A percentile compares a stretch with the other conserved stretches of the same genome.
Evolutionary conservation across 2,113 vertebrate species (phyloP).

Genomic region (Hydropotes inermis): DNA sequence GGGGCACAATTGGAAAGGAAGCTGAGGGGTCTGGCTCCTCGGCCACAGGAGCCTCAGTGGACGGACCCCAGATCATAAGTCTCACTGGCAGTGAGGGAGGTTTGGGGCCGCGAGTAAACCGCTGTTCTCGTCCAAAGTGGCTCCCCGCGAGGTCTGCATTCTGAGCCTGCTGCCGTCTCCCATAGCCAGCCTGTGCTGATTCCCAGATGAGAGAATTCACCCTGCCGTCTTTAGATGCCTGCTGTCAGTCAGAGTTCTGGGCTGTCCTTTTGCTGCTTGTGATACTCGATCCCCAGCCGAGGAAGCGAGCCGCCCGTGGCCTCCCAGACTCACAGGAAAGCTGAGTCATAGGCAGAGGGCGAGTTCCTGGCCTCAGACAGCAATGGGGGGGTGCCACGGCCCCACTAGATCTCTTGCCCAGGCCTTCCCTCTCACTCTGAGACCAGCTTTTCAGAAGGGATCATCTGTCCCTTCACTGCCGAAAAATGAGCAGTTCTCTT

Average conservation of each 20-base stretch:
- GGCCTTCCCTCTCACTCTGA: background rate
- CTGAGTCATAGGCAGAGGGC: background rate
- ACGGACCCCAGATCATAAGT: conserved; percentile 21
- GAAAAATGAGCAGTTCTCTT: conserved; percentile 13
- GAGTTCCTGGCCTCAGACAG: background rate
- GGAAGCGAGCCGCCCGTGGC: background rate
- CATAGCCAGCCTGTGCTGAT: background rate
- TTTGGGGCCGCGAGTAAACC: background rate
- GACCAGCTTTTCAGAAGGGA: conserved; percentile 6
- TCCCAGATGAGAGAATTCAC: background rate
- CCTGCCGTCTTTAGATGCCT: conserved; percentile 41
- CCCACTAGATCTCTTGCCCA: background rate
- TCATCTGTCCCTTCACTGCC: background rate
- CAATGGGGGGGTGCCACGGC: accelerated
- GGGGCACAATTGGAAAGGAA: background rate
- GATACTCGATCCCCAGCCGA: background rate
- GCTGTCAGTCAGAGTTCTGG: background rate
- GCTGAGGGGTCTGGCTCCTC: background rate
- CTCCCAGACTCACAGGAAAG: background rate
- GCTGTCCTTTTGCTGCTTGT: background rate
- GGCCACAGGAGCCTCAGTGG: background rate
- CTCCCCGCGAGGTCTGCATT: background rate
- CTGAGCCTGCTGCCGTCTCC: conserved; percentile 10
- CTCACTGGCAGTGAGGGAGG: background rate
- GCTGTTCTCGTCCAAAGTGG: conserved; percentile 6